A percentile compares a stretch with the other conserved stretches of the same genome.
Conservation (phyloP, 2,888 invertebrate genomes). For the Brenthis daphne region DNA sequence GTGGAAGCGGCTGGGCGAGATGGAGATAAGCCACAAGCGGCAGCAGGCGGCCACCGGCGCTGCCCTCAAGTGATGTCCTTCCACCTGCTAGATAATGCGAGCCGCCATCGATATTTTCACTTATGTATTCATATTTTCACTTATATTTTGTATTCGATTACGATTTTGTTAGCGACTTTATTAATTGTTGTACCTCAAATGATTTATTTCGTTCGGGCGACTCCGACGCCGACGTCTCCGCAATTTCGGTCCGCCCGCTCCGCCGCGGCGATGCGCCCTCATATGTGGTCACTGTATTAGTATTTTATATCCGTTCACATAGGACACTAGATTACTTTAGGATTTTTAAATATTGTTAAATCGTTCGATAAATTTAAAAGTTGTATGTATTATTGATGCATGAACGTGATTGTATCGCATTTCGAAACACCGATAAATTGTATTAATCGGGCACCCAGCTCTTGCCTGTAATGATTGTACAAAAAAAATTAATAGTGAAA, state of each 20-base stretch:
- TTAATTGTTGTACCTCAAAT: slow-evolving; percentile 71
- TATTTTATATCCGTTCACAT: slow-evolving; percentile 71
- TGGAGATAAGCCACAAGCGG: slow-evolving; percentile 88
- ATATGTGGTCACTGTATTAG: slow-evolving; percentile 55
- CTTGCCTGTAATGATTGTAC: slow-evolving; percentile 78
- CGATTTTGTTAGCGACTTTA: slow-evolving; percentile 79
- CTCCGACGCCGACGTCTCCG: slow-evolving; percentile 39
- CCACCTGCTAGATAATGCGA: slow-evolving; percentile 71
- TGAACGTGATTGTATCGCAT: slow-evolving; percentile 71
- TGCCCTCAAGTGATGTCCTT: slow-evolving; percentile 77
- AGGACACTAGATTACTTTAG: slow-evolving; percentile 77
- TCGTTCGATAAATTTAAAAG: slow-evolving; percentile 79
- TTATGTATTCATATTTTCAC: slow-evolving; percentile 76
- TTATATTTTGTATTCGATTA: slow-evolving; percentile 80
- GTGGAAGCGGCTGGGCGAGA: slow-evolving; percentile 97
- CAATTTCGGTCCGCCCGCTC: slow-evolving; percentile 36
- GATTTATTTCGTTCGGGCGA: slow-evolving; percentile 59
- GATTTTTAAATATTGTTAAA: slow-evolving; percentile 78
- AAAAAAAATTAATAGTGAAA: slow-evolving; percentile 69
- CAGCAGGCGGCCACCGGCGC: slow-evolving; percentile 54
- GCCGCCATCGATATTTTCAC: slow-evolving; percentile 67
- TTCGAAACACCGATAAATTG: slow-evolving; percentile 64
- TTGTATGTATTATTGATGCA: slow-evolving; percentile 77
- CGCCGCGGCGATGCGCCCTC: slow-evolving; percentile 55
- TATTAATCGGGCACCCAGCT: slow-evolving; percentile 73